Base-by-base conservation (phyloP, 2,797 vertebrate genomes). In the Ctenopoma multispine region DNA sequence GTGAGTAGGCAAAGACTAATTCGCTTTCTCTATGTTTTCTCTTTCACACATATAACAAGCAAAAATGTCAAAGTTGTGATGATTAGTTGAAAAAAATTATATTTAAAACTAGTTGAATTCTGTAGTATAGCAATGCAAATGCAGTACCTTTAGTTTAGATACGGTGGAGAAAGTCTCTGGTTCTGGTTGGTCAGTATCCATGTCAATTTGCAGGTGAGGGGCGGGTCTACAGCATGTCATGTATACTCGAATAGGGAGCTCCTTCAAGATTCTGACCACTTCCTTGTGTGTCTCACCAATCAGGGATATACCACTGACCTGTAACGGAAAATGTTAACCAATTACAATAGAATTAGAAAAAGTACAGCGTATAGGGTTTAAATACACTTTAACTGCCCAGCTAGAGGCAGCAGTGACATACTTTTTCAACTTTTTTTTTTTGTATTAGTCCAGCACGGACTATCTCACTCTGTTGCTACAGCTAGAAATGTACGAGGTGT, bases 241-340 rank as follows among this genome's bases (percentile, higher is more conserved):
- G 72, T 91, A 94, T 21, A 98, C 98, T 24, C 85, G 92, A 65
- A 99, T 62, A 0, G 98, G 97, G 51, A 99, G 93, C 63, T 99
- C 97, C 90, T 98, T 98, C 84, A 99, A 90, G 88, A 99, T 97
- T 79, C 87, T 94, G 38, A 99, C 96, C 7, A 99, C 98, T 84
- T 97, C 96, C 82, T 96, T 97, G 82, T 99, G 97, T 68, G 91
- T 96, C 90, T 98, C 94, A 38, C 97, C 97, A 81, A 98, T 96
- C n/a, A 99, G 91, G 70, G 96, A 93, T 82, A 96, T 95, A 21
- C 96, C 95, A 83, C 99, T 99, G 69, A 99, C 98, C 98, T 99
- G 68, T 21, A 21, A 43, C 36, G 46, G 8, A 34, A 67, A 21
- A 62, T 1, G 21, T 58, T 55, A 63, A 18, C 12, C 4, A n/a